Evolutionary conservation across 1,140 invertebrate species (phyloP).

Genomic region (Whitmania pigra): DNA sequence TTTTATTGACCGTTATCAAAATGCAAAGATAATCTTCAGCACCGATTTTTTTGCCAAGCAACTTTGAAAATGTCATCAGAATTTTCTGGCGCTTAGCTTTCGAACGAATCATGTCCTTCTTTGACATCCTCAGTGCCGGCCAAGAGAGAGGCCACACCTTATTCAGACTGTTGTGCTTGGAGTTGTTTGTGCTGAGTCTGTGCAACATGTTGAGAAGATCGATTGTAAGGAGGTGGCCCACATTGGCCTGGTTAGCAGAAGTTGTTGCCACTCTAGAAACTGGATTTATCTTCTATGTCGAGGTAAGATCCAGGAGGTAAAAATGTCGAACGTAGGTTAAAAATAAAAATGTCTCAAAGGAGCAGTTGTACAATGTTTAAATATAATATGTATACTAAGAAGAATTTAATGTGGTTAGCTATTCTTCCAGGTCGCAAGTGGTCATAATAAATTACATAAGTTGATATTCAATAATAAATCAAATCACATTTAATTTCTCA

Average conservation of each 20-base stretch:
- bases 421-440: no score
- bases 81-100: no score
- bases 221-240: background rate
- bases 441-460: no score
- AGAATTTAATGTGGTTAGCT: no score
- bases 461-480: no score
- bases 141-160: background rate
- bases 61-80: no score
- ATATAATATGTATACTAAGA: background rate
- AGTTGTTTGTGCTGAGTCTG: background rate
- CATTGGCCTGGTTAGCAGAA: background rate
- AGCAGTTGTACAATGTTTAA: background rate
- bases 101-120: no score
- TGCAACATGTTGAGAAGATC: background rate
- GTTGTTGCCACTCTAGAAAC: constrained; percentile 4
- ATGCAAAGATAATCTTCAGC: no score
- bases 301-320: background rate
- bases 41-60: no score
- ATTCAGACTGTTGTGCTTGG: background rate
- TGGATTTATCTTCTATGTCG: background rate
- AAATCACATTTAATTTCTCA: no score
- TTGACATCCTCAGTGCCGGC: background rate
- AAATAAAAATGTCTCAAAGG: background rate
- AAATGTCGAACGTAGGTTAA: background rate
- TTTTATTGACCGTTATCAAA: no score